Evolutionary conservation across 2,888 invertebrate genomes (phyloP).

Genomic region (Tiliacea aurago): DNA sequence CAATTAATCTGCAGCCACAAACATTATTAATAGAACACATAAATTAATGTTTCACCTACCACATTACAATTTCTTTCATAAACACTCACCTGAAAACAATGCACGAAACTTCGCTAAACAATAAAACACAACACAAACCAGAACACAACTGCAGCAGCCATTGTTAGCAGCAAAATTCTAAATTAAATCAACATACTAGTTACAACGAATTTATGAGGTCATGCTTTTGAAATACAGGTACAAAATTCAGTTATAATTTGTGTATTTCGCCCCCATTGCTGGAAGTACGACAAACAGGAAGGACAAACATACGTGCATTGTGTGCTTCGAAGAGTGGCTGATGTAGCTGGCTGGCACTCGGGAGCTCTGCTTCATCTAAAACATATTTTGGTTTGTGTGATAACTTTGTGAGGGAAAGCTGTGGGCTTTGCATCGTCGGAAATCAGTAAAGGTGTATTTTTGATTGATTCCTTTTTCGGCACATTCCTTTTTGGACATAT

Average conservation of each 20-base stretch:
- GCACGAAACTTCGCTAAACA: slow-evolving; percentile 8
- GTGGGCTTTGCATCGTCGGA: slow-evolving; percentile 5
- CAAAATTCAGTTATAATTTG: slow-evolving; percentile 83
- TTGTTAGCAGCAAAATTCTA: slow-evolving; percentile 59
- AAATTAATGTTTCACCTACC: neutral
- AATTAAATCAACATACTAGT: slow-evolving; percentile 66
- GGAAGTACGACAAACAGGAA: slow-evolving; percentile 77
- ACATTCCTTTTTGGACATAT: no score
- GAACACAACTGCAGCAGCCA: slow-evolving; percentile 33
- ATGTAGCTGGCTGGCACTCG: slow-evolving; percentile 51
- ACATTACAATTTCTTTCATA: slow-evolving; percentile 18
- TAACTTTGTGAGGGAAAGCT: slow-evolving; percentile 23
- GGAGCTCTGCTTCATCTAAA: slow-evolving; percentile 49
- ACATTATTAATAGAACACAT: neutral
- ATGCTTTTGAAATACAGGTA: slow-evolving; percentile 73
- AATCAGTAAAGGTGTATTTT: slow-evolving; percentile 16
- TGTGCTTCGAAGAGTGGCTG: slow-evolving; percentile 76
- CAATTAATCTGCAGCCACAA: neutral
- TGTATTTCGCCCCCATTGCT: slow-evolving; percentile 75
- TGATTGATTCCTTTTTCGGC: no score
- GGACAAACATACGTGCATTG: slow-evolving; percentile 81
- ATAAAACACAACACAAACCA: slow-evolving; percentile 37
- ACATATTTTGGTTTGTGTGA: slow-evolving; percentile 49
- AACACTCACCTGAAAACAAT: slow-evolving; percentile 31
- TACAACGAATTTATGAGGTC: slow-evolving; percentile 65